These are phyloP conservation scores for Lontra canadensis DNA, from an alignment of 2,113 vertebrate species.

Conservation along the genomic window DNA sequence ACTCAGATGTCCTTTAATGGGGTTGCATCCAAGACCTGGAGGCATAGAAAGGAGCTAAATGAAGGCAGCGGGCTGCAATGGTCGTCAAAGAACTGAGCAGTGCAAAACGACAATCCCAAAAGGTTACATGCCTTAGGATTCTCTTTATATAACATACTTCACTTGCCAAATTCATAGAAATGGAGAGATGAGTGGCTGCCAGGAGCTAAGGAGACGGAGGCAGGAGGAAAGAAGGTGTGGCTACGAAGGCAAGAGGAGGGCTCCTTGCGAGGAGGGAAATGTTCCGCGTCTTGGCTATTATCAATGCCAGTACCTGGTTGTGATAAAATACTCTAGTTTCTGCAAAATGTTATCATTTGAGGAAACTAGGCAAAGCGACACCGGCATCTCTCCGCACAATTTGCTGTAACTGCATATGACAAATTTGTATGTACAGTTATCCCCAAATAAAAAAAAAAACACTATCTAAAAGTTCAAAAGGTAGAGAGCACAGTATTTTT, in stretches of 20 bases:
- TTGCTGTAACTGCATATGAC: not conserved
- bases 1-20: not conserved
- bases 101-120: constrained; percentile 12
- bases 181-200: not conserved
- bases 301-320: not conserved
- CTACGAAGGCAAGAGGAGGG: not conserved
- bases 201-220: not conserved
- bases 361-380: not conserved
- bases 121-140: not conserved
- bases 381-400: not conserved
- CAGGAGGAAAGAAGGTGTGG: not conserved
- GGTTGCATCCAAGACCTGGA: not conserved
- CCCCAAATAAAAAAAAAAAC: not conserved
- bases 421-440: not conserved
- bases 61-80: not conserved
- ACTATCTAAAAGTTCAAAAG: not conserved
- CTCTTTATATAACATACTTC: not conserved
- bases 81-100: not conserved
- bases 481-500: not conserved
- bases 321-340: not conserved
- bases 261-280: not conserved
- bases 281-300: not conserved
- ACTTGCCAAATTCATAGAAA: constrained; percentile 18
- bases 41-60: not conserved
- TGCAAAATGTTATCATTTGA: not conserved